A percentile compares a stretch with the other conserved stretches of the same genome.
Evolutionary conservation across 2,113 vertebrate species (phyloP).

Genomic region (Synchiropus splendidus): DNA sequence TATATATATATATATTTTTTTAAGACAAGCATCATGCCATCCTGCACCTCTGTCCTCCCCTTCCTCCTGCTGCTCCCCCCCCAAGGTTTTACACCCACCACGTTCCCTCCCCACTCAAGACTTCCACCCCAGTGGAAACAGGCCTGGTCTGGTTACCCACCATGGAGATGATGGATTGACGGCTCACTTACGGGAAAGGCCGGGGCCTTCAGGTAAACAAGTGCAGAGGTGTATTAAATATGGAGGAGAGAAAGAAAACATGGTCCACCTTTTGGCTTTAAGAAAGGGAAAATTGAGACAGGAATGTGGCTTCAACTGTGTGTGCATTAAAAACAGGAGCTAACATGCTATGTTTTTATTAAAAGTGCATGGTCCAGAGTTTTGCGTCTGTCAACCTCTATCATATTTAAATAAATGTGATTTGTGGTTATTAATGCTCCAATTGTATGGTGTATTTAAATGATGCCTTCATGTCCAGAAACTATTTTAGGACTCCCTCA

Average conservation of each 20-base stretch:
- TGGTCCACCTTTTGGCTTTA: constrained; percentile 26
- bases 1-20: too few relatives aligned
- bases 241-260: constrained; percentile 33
- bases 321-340: constrained; percentile 30
- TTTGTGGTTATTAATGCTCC: constrained; percentile 28
- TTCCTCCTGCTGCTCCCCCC: background rate
- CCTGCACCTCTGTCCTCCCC: too few relatives aligned
- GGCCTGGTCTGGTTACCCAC: constrained; percentile 49
- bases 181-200: constrained; percentile 47
- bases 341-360: constrained; percentile 11
- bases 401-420: constrained; percentile 33
- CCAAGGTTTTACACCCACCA: constrained; percentile 27
- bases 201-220: constrained; percentile 56
- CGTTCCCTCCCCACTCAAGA: constrained; percentile 13
- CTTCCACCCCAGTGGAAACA: constrained; percentile 44
- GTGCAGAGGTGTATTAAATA: constrained; percentile 40
- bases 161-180: constrained; percentile 63
- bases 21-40: too few relatives aligned
- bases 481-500: constrained; percentile 42
- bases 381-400: constrained; percentile 14
- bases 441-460: constrained; percentile 6
- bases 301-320: constrained; percentile 25
- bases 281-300: constrained; percentile 8
- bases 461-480: constrained; percentile 27
- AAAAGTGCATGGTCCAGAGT: constrained; percentile 1